Evolutionary conservation across 2,888 invertebrate genomes (phyloP), one percentile per base, ranked within the genome.

Genomic region (Eristalinus aeneus): DNA sequence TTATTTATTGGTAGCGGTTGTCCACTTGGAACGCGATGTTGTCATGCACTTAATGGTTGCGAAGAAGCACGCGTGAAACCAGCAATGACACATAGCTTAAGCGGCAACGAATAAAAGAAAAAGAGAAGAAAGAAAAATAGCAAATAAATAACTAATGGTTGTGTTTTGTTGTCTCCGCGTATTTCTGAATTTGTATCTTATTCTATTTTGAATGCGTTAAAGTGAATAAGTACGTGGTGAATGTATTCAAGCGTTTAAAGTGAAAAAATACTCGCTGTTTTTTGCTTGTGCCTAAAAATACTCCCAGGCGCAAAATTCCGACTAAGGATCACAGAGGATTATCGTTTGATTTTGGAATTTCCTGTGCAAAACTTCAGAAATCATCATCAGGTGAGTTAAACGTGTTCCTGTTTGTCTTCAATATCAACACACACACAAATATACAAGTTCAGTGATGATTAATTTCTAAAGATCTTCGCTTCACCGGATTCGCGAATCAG

Each of bases 141-240:
- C 16, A 46, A 64, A 39, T 22, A 60, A 16, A 20, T 53, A 32
- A 16, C 31, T 69, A 46, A 77, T 58, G 56, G 31, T 46, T 60
- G 67, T 8, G 11, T 53, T 65, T 68, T 27, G 11, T 60, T 46
- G 46, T 46, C 46, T n/a, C 46, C 53, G 63, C 10, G 53, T 65
- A 36, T 60, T n/a, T 60, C n/a, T 84, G 4, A 46, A 31, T 53
- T 73, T 60, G 64, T 74, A 27, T 64, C 20, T 68, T 32, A 20
- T 73, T 84, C 22, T 65, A 68, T 65, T 79, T 79, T 23, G 72
- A 80, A 63, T 79, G 60, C 61, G 58, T 79, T 65, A 65, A 84
- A 61, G 46, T 34, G 74, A 56, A 79, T n/a, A n/a, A 39, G 71
- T 84, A 77, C 75, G 46, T 75, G 67, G 16, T 65, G 71, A 79